phyloP scores from a whole-genome alignment of 2,113 vertebrate genomes.

The Halcyon senegalensis region DNA sequence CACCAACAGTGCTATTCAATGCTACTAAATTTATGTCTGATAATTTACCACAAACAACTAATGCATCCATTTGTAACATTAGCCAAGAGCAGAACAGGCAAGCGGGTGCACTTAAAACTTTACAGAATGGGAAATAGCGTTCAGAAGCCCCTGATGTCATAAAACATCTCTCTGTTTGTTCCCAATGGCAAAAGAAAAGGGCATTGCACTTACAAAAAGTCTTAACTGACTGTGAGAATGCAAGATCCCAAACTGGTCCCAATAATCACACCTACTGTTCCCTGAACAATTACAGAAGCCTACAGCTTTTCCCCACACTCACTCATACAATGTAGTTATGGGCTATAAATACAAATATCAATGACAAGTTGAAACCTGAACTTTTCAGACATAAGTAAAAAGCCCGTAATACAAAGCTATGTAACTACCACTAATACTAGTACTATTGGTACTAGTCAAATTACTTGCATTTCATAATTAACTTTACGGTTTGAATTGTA shows the following conservation, averaged over 20 bases:
- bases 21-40: not conserved
- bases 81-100: not conserved
- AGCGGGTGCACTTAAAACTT: not conserved
- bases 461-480: not conserved
- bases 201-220: not conserved
- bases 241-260: not conserved
- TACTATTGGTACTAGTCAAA: not conserved
- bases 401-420: not conserved
- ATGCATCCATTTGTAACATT: not conserved
- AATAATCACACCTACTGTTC: not conserved
- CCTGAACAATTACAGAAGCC: not conserved
- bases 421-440: not conserved
- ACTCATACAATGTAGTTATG: not conserved
- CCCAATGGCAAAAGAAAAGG: not conserved
- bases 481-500: not conserved
- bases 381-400: not conserved
- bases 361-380: not conserved
- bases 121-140: not conserved
- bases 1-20: not conserved
- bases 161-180: not conserved
- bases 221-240: not conserved
- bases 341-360: not conserved
- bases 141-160: not conserved
- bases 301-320: not conserved
- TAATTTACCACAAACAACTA: not conserved